phyloP scores from a whole-genome alignment of 2,888 invertebrate genomes.

The Dermolepida albohirtum region DNA sequence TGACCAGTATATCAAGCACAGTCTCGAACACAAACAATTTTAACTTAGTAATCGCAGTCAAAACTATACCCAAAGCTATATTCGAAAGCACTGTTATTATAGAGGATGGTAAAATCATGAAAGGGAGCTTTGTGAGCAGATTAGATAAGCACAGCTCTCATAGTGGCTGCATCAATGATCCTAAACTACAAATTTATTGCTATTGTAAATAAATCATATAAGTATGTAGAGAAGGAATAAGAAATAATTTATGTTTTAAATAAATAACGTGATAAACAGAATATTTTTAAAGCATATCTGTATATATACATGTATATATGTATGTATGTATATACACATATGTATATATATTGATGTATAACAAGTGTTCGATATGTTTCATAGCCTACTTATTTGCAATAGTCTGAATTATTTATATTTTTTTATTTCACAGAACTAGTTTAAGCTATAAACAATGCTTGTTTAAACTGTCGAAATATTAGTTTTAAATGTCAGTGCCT shows the following conservation, averaged over 20 bases:
- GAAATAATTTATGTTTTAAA: not conserved
- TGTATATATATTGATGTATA: no score
- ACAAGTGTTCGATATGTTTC: no score
- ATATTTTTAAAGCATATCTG: no score
- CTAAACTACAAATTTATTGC: slow-evolving; percentile 71
- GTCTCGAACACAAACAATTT: slow-evolving; percentile 54
- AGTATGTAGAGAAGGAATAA: not conserved
- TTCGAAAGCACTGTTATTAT: slow-evolving; percentile 78
- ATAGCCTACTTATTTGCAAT: no score
- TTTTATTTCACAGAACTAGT: no score
- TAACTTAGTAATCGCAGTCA: slow-evolving; percentile 75
- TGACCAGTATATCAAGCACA: slow-evolving; percentile 53
- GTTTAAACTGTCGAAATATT: no score
- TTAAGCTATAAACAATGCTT: no score
- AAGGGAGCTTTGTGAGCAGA: slow-evolving; percentile 73
- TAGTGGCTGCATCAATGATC: slow-evolving; percentile 68
- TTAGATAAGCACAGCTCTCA: slow-evolving; percentile 68
- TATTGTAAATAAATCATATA: slow-evolving; percentile 61
- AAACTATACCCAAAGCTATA: slow-evolving; percentile 73
- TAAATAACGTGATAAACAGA: no score
- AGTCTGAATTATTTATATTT: no score
- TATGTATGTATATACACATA: no score
- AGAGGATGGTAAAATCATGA: slow-evolving; percentile 55
- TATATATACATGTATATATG: no score
- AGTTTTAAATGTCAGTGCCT: no score